These are phyloP conservation scores for Chrysolina haemoptera DNA, from an alignment of 2,888 invertebrate genomes.

Conservation along the genomic window DNA sequence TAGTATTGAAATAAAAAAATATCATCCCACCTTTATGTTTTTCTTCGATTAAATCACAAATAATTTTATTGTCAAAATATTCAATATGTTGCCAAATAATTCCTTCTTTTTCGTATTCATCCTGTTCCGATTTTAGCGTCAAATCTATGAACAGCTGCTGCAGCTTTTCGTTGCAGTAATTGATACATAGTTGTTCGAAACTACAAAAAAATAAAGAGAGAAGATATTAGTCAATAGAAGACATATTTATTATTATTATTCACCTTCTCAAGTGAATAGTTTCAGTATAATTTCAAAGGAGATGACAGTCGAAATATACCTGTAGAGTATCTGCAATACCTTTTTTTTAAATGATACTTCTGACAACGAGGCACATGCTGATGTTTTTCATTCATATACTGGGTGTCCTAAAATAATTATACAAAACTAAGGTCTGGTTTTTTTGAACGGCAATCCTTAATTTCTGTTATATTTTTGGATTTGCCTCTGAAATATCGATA, in stretches of 20 bases:
- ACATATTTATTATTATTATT: not conserved
- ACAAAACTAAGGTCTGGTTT: no score
- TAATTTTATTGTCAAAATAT: conserved; percentile 94
- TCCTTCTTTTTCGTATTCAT: conserved; percentile 91
- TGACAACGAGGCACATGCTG: no score
- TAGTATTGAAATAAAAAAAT: not conserved
- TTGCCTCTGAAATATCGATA: no score
- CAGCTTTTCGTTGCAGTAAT: conserved; percentile 95
- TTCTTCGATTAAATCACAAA: conserved; percentile 93
- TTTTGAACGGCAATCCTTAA: no score
- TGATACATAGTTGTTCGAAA: conserved; percentile 94
- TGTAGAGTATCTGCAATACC: no score
- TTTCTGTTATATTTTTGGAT: no score
- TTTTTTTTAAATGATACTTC: no score
- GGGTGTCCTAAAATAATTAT: no score
- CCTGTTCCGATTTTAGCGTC: conserved; percentile 92
- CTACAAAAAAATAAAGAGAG: conserved; percentile 71
- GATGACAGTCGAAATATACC: no score
- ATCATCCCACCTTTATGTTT: conserved; percentile 81
- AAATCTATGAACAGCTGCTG: conserved; percentile 95
- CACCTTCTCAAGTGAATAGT: no score
- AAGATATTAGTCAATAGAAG: not conserved
- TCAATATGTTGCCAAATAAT: conserved; percentile 92
- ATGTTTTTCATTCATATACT: no score
- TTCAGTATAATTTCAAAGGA: no score